Base-by-base conservation (phyloP, 2,113 vertebrate species). In the Ammodytes dubius region DNA sequence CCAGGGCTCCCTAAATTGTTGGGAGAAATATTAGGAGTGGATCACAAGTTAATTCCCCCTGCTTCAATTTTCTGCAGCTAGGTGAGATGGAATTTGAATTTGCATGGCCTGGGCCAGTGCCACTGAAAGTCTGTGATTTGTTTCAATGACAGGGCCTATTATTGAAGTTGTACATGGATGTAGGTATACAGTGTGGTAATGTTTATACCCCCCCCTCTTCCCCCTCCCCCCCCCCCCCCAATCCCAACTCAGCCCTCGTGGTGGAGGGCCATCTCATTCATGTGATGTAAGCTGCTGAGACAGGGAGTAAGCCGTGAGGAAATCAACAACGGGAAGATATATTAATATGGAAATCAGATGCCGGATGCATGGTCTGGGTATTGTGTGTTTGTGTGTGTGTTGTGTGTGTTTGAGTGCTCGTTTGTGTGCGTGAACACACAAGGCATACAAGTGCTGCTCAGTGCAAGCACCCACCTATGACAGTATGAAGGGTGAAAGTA, bases 31-130 rank as follows among this genome's bases (percentile, higher is more conserved):
- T 92, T 89, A 85, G 84, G 77, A 89, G 82, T 68, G 87, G 84
- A 92, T 94, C 87, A 90, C 70, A 89, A 88, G 87, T 86, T 93
- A 93, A 94, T 93, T 94, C 88, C 87, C 89, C 76, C 46, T 52
- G 74, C 90, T 88, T 82, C 80, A 87, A 92, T 93, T 91, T 93
- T 89, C 88, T 81, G 74, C 83, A 4, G 63, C 27, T 27, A 58
- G 74, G 85, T 40, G 47, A 90, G 92, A 93, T 91, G 84, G 79
- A 91, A 94, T 93, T 89, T 85, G 88, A 93, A 94, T 95, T 92
- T 89, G 87, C 66, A 75, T 74, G 70, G 80, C 88, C 87, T 71
- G 85, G 81, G 80, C 77, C 71, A 76, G 71, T 67, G 82, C 86
- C 84, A 86, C 81, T 81, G 79, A 82, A 77, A 92, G 87, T 67